Evolutionary conservation across 1,140 invertebrate species (phyloP).

Genomic region (Riptortus pedestris): DNA sequence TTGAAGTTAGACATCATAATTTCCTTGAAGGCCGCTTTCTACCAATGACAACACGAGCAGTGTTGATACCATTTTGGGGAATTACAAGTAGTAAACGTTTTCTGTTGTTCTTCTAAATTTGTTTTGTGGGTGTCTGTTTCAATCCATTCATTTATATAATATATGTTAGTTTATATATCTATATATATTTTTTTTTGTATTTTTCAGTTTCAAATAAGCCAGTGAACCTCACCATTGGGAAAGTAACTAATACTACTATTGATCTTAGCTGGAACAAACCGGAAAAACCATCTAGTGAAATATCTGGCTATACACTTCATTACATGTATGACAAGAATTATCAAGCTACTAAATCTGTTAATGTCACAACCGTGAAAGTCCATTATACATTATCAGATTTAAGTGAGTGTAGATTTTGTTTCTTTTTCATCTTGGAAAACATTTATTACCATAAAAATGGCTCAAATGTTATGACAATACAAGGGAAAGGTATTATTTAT

Average conservation of each 20-base stretch:
- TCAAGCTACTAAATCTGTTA: slow-evolving; percentile 42
- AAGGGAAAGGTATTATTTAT: too few species aligned
- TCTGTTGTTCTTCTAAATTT: too few species aligned
- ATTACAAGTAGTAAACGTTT: too few species aligned
- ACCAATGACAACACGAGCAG: too few species aligned
- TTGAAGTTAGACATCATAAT: too few species aligned
- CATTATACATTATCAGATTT: slow-evolving; percentile 48
- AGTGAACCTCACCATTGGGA: slow-evolving; percentile 61
- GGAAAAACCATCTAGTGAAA: slow-evolving; percentile 55
- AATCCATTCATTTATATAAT: too few species aligned
- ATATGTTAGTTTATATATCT: slow-evolving; percentile 1
- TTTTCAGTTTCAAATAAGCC: slow-evolving; percentile 43
- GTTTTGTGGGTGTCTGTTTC: too few species aligned
- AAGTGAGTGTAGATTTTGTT: slow-evolving; percentile 44
- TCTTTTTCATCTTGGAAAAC: slow-evolving; percentile 17
- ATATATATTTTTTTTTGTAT: slow-evolving; percentile 2
- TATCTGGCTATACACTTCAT: slow-evolving; percentile 59
- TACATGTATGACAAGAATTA: slow-evolving; percentile 43
- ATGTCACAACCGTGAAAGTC: slow-evolving; percentile 40
- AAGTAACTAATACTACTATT: slow-evolving; percentile 63
- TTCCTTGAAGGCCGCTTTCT: too few species aligned
- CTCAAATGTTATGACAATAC: too few species aligned
- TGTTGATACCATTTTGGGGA: too few species aligned
- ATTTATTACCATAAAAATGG: too few species aligned
- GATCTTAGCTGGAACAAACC: slow-evolving; percentile 70